These are phyloP conservation scores for Engraulis encrasicolus DNA, from an alignment of 2,113 vertebrate genomes.

Conservation along the genomic window DNA sequence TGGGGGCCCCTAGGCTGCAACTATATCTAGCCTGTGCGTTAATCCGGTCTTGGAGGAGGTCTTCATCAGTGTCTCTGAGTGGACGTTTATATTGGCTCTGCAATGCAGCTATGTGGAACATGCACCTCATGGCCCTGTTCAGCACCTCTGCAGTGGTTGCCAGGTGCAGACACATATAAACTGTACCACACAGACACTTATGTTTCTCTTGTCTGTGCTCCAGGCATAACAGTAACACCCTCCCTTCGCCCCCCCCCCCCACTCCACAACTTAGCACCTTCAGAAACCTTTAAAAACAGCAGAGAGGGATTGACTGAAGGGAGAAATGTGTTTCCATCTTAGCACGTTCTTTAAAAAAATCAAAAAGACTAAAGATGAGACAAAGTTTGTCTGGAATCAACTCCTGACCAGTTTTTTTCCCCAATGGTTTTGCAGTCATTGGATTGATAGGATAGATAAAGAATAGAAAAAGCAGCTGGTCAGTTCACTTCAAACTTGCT, in stretches of 20 bases:
- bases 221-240: background rate
- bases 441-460: background rate
- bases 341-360: too few relatives aligned
- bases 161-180: background rate
- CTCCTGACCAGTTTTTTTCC: too few relatives aligned
- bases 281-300: background rate
- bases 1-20: too few relatives aligned
- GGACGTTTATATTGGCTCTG: background rate
- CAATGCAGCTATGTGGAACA: background rate
- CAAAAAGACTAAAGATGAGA: background rate
- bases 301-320: too few relatives aligned
- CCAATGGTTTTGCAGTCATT: background rate
- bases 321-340: too few relatives aligned
- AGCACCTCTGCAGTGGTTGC: background rate
- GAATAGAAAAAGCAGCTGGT: background rate
- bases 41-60: too few relatives aligned
- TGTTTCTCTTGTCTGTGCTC: conserved; percentile 15
- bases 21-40: too few relatives aligned
- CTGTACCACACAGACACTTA: background rate
- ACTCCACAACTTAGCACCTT: conserved; percentile 19
- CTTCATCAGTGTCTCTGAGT: background rate
- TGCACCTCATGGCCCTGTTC: background rate
- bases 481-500: too few relatives aligned
- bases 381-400: too few relatives aligned
- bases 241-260: background rate